These are phyloP conservation scores for Anabas testudineus DNA, from an alignment of 2,797 vertebrate genomes.

Conservation along the genomic window DNA sequence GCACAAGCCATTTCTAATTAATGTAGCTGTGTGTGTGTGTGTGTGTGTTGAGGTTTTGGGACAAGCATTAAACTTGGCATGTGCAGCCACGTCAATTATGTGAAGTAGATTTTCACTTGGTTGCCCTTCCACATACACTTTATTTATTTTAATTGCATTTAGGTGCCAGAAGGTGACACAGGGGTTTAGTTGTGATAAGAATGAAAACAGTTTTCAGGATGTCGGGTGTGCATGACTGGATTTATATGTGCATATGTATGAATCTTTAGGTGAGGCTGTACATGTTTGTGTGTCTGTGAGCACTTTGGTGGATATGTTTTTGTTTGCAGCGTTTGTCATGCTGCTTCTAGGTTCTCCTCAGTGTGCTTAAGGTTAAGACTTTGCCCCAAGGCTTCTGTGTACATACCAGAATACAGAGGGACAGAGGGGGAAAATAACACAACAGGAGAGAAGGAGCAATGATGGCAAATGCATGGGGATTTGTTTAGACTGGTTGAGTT, in stretches of 20 bases:
- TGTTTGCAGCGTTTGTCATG: slow-evolving; percentile 53
- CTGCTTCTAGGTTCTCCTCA: slow-evolving; percentile 51
- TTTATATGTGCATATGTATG: slow-evolving; percentile 2
- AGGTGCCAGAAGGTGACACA: slow-evolving; percentile 78
- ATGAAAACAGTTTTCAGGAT: slow-evolving; percentile 67
- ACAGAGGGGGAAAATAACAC: slow-evolving; percentile 1
- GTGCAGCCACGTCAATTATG: slow-evolving; percentile 73
- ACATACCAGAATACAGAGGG: slow-evolving; percentile 52
- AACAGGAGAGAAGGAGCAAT: slow-evolving; percentile 35
- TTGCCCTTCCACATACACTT: slow-evolving; percentile 75
- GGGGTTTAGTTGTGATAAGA: slow-evolving; percentile 77
- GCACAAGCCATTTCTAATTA: slow-evolving; percentile 63
- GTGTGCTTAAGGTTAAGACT: slow-evolving; percentile 65
- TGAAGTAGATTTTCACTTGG: slow-evolving; percentile 75
- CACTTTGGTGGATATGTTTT: slow-evolving; percentile 30
- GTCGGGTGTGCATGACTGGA: slow-evolving; percentile 15
- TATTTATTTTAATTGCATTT: slow-evolving; percentile 82
- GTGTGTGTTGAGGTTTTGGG: slow-evolving; percentile 41
- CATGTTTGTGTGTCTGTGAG: slow-evolving; percentile 9
- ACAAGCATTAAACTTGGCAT: slow-evolving; percentile 73
- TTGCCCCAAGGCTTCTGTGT: slow-evolving; percentile 59
- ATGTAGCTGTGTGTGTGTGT: slow-evolving; percentile 37
- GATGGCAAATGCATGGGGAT: slow-evolving; percentile 52
- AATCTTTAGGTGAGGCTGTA: neutral
- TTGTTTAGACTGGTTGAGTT: slow-evolving; percentile 49